Percentiles rank a stretch among this genome's conserved stretches.
These are phyloP conservation scores for Chesias legatella DNA, from an alignment of 2,888 invertebrate genomes.

Conservation along the genomic window DNA sequence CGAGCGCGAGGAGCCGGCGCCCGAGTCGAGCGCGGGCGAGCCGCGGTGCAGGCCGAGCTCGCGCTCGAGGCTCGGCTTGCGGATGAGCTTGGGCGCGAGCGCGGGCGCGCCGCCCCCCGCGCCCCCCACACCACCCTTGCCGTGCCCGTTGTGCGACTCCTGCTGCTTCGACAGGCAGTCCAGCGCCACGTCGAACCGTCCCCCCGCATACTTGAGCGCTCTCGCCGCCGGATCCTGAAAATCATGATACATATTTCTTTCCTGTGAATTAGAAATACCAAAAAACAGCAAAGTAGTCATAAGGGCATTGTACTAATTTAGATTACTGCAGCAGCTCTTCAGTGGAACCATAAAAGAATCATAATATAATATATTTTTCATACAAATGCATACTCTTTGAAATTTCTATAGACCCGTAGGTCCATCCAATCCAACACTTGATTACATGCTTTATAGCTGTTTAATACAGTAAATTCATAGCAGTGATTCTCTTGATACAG, in stretches of 20 bases:
- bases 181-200: conserved; percentile 85
- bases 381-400: too few species aligned
- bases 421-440: too few species aligned
- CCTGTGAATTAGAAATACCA: neutral
- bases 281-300: too few species aligned
- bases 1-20: conserved; percentile 93
- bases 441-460: too few species aligned
- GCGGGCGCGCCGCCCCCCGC: too few species aligned
- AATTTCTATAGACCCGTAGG: too few species aligned
- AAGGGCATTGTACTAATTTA: too few species aligned
- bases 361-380: too few species aligned
- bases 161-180: conserved; percentile 84
- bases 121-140: conserved; percentile 72
- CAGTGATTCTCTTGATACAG: too few species aligned
- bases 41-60: conserved; percentile 88
- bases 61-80: conserved; percentile 93
- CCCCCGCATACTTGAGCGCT: conserved; percentile 85
- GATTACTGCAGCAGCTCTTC: too few species aligned
- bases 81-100: conserved; percentile 86
- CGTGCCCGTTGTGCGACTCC: conserved; percentile 76
- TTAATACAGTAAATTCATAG: too few species aligned
- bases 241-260: neutral
- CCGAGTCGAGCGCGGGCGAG: conserved; percentile 93
- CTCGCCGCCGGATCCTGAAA: conserved; percentile 85
- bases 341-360: too few species aligned